Base-by-base conservation (phyloP, 2,797 vertebrate species). In the Podarcis siculus region DNA sequence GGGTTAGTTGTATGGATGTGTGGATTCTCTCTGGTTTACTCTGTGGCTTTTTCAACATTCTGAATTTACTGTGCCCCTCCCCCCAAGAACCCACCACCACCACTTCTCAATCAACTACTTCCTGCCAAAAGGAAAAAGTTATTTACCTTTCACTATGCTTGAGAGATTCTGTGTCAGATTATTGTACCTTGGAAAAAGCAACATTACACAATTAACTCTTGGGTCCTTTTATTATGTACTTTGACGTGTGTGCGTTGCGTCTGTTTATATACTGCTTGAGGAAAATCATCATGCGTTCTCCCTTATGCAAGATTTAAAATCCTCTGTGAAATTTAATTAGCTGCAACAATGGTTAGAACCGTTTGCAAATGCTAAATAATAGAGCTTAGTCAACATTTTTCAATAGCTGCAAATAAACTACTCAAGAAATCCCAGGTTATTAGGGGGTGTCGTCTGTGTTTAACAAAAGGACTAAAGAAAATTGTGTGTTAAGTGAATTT, bases 311-410 rank as follows among this genome's bases (percentile, higher is more conserved):
- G 1, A 72, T 10, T 7, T 0, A 77, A 0, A 1, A 1, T 3
- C 78, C 0, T 12, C 7, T 23, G 10, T 4, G 4, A 81, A 86
- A 77, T 91, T 89, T 89, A 80, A 86, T 3, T 2, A 37, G 0
- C 42, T 90, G 1, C 71, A 86, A 3, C 55, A 88, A 90, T 58
- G 67, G 55, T 79, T 90, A 27, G 9, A 82, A 3, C n/a, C 25
- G 85, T 79, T 0, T 72, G 0, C 0, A 86, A 72, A 1, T 1
- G 45, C 84, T 89, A 91, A n/a, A 61, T 87, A 90, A 61, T 73
- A 69, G 27, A 69, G 27, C 66, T 64, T 64, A 69, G 66, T 69
- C 66, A 69, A 69, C 27, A 30, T 69, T 78, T 85, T 91, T 88
- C 2, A 21, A 0, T 85, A 90, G 76, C 86, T 89, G 67, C 0